A percentile compares a stretch with the other conserved stretches of the same genome.
phyloP scores from a whole-genome alignment of 2,797 vertebrate genomes.

The Manis javanica region DNA sequence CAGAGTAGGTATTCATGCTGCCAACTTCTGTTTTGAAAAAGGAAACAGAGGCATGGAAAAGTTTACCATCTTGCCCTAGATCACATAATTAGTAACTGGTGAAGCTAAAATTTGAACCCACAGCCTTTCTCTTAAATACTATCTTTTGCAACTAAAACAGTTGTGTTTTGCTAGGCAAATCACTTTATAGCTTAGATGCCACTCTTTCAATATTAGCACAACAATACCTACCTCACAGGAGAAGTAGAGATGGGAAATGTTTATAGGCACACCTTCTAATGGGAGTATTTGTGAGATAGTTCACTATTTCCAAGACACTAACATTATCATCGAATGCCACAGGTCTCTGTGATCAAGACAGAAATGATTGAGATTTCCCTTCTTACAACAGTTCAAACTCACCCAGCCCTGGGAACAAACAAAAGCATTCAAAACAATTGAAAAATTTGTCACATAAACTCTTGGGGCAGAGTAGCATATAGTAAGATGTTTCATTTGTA shows the following conservation, averaged over 20 bases:
- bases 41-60: not conserved
- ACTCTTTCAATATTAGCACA: not conserved
- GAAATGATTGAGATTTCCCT: not conserved
- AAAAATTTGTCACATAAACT: not conserved
- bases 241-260: not conserved
- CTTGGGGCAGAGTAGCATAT: not conserved
- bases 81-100: not conserved
- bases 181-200: not conserved
- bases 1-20: not conserved
- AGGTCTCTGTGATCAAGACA: not conserved
- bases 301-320: not conserved
- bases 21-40: not conserved
- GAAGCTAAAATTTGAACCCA: not conserved
- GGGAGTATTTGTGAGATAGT: not conserved
- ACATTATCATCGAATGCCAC: not conserved
- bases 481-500: slow-evolving; percentile 49
- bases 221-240: not conserved
- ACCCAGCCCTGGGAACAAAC: not conserved
- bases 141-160: not conserved
- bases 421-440: not conserved
- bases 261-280: not conserved
- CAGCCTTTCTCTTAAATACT: not conserved
- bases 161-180: not conserved
- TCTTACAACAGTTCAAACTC: not conserved
- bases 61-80: not conserved